Evolutionary conservation across 1,140 invertebrate genomes (phyloP), one percentile per base, ranked within the genome.

Genomic region (Bilobella aurantiaca): DNA sequence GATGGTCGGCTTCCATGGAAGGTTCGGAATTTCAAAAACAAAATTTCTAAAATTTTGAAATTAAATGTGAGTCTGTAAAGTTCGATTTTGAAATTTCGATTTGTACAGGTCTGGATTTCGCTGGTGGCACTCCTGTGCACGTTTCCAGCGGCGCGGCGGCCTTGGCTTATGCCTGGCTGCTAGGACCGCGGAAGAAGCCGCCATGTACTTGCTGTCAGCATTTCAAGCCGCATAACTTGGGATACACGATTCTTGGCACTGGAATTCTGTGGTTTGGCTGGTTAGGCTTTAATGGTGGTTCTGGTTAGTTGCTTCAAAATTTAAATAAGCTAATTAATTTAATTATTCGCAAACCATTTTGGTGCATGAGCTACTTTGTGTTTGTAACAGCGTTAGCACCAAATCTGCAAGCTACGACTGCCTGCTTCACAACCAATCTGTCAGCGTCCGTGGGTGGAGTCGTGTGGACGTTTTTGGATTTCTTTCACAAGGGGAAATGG

Each of bases 231-330:
- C 71, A 72, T 53, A 72, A 72, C 42, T 68, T 72, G 68, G 37
- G 63, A 0, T 69, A 69, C 32, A 68, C 69, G 28, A 63, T 68
- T 23, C 23, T 72, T 1, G 71, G 71, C 18, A 72, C 71, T n/a
- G 63, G 59, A 8, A 63, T 72, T 23, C 63, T 72, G 63, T 72
- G 71, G 71, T 71, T 65, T 47, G 69, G 64, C 28, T 70, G 64
- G 69, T 58, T 70, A 30, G 69, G 65, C 5, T 70, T 69, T 58
- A 69, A 69, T 30, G 68, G 65, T 31, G 69, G 69, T 14, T 59
- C 58, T 8, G 58, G 16, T 16, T 12, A 30, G 21, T 57, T 12
- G 25, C 53, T n/a, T n/a, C n/a, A n/a, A n/a, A n/a, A n/a, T n/a
- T n/a, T n/a, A n/a, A n/a, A n/a, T n/a, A n/a, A n/a, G n/a, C n/a